Base-by-base conservation (phyloP, 2,888 invertebrate species). In the Scelioninae gen. 2 region DNA sequence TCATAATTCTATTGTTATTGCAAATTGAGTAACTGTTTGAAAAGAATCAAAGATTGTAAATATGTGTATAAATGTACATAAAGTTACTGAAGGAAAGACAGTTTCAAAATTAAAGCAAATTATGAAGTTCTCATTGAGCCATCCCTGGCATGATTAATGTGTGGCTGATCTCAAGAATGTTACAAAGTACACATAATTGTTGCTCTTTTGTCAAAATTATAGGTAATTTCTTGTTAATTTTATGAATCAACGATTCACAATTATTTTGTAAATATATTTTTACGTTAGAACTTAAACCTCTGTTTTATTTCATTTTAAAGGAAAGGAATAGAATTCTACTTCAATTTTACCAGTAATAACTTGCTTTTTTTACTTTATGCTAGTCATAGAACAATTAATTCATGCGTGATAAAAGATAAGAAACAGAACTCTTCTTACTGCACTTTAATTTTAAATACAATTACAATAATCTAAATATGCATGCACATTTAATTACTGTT, bases 381-480 rank as follows among this genome's bases (percentile, higher is more conserved):
- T 63, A 63, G 63, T 63, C 63, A 63, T 52, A 61, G 39, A 18
- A 41, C 33, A 18, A 33, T n/a, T n/a, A n/a, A n/a, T n/a, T n/a
- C n/a, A n/a, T n/a, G n/a, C n/a, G n/a, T n/a, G n/a, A n/a, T n/a
- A n/a, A n/a, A n/a, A n/a, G n/a, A n/a, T n/a, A n/a, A n/a, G n/a
- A n/a, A n/a, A n/a, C n/a, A n/a, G n/a, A n/a, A n/a, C n/a, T n/a
- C n/a, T n/a, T n/a, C n/a, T n/a, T n/a, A n/a, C n/a, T n/a, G n/a
- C n/a, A n/a, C n/a, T n/a, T n/a, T n/a, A n/a, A n/a, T n/a, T n/a
- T n/a, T n/a, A n/a, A n/a, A n/a, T n/a, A n/a, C n/a, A n/a, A n/a
- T n/a, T n/a, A n/a, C n/a, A n/a, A n/a, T n/a, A n/a, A n/a, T n/a
- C n/a, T n/a, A n/a, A n/a, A n/a, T n/a, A n/a, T n/a, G n/a, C n/a